These are phyloP conservation scores for Ganaspis brasiliensis DNA, from an alignment of 2,888 invertebrate species.

Conservation along the genomic window DNA sequence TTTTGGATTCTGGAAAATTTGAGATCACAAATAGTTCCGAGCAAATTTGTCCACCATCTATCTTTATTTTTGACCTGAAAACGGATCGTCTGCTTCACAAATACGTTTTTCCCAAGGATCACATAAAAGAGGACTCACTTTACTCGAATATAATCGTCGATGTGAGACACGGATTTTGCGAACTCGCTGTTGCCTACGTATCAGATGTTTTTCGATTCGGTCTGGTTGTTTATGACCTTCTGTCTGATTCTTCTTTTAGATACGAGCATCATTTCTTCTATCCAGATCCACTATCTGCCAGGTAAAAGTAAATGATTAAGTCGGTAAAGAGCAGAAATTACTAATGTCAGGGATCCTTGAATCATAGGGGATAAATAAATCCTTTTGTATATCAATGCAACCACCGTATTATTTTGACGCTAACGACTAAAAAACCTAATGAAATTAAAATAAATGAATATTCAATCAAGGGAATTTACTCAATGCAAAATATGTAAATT, in stretches of 20 bases:
- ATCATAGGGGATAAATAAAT: too few relatives aligned
- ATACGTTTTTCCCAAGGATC: conserved; percentile 85
- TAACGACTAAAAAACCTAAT: too few relatives aligned
- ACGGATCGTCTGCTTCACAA: conserved; percentile 85
- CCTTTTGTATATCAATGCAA: too few relatives aligned
- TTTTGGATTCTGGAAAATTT: conserved; percentile 90
- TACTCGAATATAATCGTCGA: conserved; percentile 87
- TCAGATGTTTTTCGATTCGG: conserved; percentile 88
- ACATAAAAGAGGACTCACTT: conserved; percentile 86
- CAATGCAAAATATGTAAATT: too few relatives aligned
- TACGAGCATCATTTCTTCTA: conserved; percentile 87
- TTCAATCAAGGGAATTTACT: too few relatives aligned
- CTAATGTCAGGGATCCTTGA: too few relatives aligned
- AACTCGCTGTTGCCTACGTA: conserved; percentile 85
- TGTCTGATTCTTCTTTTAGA: conserved; percentile 84
- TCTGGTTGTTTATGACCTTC: conserved; percentile 84
- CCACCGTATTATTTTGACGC: too few relatives aligned
- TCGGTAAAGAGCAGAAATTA: too few relatives aligned
- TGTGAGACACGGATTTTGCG: conserved; percentile 83
- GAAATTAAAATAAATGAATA: too few relatives aligned
- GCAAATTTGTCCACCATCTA: conserved; percentile 88
- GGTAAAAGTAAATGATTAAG: conserved; percentile 45
- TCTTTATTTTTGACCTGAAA: conserved; percentile 87
- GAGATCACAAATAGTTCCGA: conserved; percentile 85
- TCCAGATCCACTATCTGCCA: conserved; percentile 87